Percentiles rank a stretch among this genome's conserved stretches.
phyloP scores from a whole-genome alignment of 2,888 invertebrate species.

The Ectobius pallidus region DNA sequence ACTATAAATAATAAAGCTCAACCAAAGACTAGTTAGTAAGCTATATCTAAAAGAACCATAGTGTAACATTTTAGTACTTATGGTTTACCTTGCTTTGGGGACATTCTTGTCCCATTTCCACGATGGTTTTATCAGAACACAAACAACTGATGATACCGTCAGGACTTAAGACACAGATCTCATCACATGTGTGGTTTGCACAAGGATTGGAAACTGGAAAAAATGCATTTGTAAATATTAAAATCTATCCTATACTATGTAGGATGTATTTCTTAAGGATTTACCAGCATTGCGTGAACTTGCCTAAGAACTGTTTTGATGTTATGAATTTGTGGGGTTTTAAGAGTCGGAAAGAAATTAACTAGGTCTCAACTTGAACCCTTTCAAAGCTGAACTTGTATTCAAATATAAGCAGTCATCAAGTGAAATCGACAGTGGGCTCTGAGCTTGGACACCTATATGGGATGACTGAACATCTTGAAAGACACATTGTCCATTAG shows the following conservation, averaged over 20 bases:
- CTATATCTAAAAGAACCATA: no score
- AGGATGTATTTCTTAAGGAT: background rate
- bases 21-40: no score
- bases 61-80: no score
- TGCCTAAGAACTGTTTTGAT: background rate
- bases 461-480: no score
- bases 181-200: conserved; percentile 59
- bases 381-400: background rate
- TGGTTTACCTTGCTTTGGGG: background rate
- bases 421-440: no score
- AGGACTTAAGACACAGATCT: conserved; percentile 66
- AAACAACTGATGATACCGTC: conserved; percentile 58
- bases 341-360: background rate
- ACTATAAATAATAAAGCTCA: no score
- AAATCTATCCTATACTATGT: no score
- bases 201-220: conserved; percentile 53
- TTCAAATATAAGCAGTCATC: no score
- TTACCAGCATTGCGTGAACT: background rate
- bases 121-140: conserved; percentile 60
- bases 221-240: no score
- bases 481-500: no score
- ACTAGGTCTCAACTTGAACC: background rate
- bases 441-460: no score
- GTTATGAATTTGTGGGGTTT: background rate
- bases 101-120: conserved; percentile 53